Evolutionary conservation across 2,888 invertebrate species (phyloP), one percentile per base, ranked within the genome.

Genomic region (Cryptocephalus primarius): DNA sequence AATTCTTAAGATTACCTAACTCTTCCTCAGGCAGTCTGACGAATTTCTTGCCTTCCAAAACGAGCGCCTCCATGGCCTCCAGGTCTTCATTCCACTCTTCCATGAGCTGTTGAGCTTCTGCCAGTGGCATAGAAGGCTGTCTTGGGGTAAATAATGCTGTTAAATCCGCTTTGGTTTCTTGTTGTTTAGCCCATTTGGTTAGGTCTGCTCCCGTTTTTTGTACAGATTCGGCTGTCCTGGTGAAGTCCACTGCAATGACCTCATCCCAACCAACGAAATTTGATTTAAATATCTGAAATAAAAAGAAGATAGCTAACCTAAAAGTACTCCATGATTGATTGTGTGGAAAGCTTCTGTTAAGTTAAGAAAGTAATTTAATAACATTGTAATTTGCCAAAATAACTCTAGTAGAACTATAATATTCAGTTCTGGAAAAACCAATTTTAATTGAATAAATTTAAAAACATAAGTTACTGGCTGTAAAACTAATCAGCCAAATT

Each of bases 231-330:
- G 96, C 96, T 0, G 97, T 97, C 54, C 97, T 80, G 1, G 99
- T 99, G 70, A 94, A 99, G 74, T 99, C 99, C 8, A 97, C 97
- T 0, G 94, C 95, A 60, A 99, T 92, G 12, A 99, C 94, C 71
- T 99, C 97, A 66, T 99, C 96, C 99, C 99, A 99, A 8, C 93
- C 95, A 41, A 80, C 72, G 72, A 99, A 99, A 72, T 97, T 96
- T 1, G 89, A 88, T 71, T 97, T 96, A 73, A 99, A 99, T 55
- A 96, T 83, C 79, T 88, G 58, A 14, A 57, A 54, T 22, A 9
- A 36, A 36, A 36, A 36, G 6, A 4, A 36, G 3, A 22, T 2
- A 6, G 6, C 22, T 22, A 22, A 22, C 6, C 22, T 22, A 22
- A 22, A 22, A 22, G 22, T 22, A 22, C 22, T 22, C 22, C 6